Conservation (phyloP, 2,888 invertebrate genomes). For the Melipona bicolor region DNA sequence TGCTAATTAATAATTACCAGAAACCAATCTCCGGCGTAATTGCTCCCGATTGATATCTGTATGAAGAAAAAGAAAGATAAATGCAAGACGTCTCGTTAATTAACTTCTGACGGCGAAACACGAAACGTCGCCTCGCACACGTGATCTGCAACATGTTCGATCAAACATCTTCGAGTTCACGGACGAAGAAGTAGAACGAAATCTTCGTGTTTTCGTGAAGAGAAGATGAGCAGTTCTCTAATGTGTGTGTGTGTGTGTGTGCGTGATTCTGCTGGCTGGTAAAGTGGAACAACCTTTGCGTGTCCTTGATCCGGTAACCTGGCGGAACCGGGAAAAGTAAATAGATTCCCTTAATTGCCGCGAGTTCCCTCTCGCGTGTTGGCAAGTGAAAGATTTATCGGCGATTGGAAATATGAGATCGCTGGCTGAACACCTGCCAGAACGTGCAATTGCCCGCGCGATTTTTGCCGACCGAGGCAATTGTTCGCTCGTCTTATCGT, state of each 20-base stretch:
- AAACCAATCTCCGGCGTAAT: not conserved
- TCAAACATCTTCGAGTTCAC: not conserved
- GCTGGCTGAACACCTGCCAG: not conserved
- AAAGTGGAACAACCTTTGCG: conserved; percentile 70
- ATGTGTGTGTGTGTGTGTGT: not conserved
- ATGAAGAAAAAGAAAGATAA: no score
- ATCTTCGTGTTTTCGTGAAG: not conserved
- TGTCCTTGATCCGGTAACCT: conserved; percentile 67
- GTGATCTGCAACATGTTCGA: not conserved
- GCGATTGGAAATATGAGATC: not conserved
- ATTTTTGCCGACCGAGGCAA: not conserved
- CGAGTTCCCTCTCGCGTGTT: conserved; percentile 62
- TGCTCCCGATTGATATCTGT: not conserved
- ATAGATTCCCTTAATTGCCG: conserved; percentile 37
- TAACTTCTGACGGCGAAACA: not conserved
- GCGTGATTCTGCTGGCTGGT: conserved; percentile 12
- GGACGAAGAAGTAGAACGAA: not conserved
- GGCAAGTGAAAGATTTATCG: conserved; percentile 32
- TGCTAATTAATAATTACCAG: not conserved
- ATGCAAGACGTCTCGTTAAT: not conserved
- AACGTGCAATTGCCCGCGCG: not conserved
- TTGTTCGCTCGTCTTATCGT: not conserved
- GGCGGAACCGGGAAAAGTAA: conserved; percentile 69
- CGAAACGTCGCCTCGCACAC: not conserved
- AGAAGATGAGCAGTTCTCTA: conserved; percentile 17